Base-by-base conservation (phyloP, 1,140 invertebrate species). In the Stenopsyche tienmushanensis region DNA sequence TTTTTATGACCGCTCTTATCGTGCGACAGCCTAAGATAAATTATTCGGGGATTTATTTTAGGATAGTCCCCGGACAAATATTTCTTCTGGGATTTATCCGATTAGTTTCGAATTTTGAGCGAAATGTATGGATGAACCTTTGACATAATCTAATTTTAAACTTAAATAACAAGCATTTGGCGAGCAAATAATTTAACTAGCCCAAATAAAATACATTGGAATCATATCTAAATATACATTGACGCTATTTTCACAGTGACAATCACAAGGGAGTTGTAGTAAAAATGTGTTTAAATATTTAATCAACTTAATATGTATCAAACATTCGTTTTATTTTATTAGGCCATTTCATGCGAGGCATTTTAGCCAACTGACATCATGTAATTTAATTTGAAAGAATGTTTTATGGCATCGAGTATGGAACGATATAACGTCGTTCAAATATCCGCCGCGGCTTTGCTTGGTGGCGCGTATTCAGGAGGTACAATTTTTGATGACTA, bases 91-190 rank as follows among this genome's bases (percentile, higher is more conserved):
- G n/a, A n/a, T n/a, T 52, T 52, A 10, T 52, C 49, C 21, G 49
- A 52, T 52, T 52, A 52, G 24, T 52, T 52, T 52, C 49, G 20
- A 52, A 52, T 52, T 52, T 52, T 21, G 49, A 3, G 49, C 49
- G 13, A 24, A 52, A 13, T 9, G 13, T 42, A 1, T 42, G 34
- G 9, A 7, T 8, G 21, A n/a, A n/a, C n/a, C n/a, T n/a, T n/a
- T n/a, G n/a, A n/a, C n/a, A n/a, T 24, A 52, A 8, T 25, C 24
- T 21, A 13, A 24, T 52, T 8, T n/a, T 39, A n/a, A n/a, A 8
- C 24, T 52, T 52, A 25, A 25, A 21, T 21, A n/a, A 20, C 23
- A 21, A 21, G 49, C 21, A 7, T 10, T 24, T 21, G 26, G 20
- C 49, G 23, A 52, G 49, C 49, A 52, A 24, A 52, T 52, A 52